Conservation (phyloP, 2,888 invertebrate genomes). For the Caenorhabditis sulstoni region DNA sequence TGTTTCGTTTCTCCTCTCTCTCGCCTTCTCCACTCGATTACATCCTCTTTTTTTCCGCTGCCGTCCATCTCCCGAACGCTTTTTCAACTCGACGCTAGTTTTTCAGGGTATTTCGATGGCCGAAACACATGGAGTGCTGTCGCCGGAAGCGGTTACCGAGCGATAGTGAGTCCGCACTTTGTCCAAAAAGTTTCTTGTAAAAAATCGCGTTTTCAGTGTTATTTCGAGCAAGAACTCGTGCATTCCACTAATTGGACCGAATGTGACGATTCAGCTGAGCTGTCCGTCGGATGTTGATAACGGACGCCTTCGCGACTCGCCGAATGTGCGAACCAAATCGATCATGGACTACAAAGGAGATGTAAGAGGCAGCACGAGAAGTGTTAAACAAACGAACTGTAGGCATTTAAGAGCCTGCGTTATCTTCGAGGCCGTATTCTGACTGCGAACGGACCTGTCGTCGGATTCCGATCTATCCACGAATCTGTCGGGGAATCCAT, state of each 20-base stretch:
- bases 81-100: constrained; percentile 2
- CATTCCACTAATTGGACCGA: constrained; percentile 71
- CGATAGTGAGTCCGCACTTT: constrained; percentile 52
- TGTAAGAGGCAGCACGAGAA: no score
- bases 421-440: constrained; percentile 62
- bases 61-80: neutral
- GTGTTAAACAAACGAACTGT: no score
- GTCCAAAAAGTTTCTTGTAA: neutral
- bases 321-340: constrained; percentile 69
- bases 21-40: neutral
- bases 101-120: constrained; percentile 49
- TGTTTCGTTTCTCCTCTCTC: neutral
- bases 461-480: constrained; percentile 73
- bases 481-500: constrained; percentile 68
- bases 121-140: constrained; percentile 47
- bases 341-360: constrained; percentile 77
- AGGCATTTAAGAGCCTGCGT: constrained; percentile 32
- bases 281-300: constrained; percentile 55
- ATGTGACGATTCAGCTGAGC: constrained; percentile 68
- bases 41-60: neutral
- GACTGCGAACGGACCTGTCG: constrained; percentile 64
- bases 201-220: constrained; percentile 50
- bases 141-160: constrained; percentile 57
- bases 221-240: constrained; percentile 66
- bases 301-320: constrained; percentile 73